Percentiles rank a stretch among this genome's conserved stretches.
Evolutionary conservation across 2,113 vertebrate genomes (phyloP).

Genomic region (Cyprinodon variegatus): DNA sequence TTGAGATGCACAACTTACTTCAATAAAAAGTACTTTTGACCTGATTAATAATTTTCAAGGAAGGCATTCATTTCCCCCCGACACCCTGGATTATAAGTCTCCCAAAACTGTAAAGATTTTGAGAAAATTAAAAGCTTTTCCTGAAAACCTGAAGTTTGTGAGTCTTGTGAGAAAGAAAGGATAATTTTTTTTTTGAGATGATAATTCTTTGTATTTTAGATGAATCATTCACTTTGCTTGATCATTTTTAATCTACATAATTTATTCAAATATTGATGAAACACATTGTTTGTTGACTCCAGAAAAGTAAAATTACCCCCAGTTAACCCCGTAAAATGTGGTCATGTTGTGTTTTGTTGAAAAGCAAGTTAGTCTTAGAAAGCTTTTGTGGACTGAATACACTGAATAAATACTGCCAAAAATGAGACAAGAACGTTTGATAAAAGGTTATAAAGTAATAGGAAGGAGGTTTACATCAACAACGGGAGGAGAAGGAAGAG

Average conservation of each 20-base stretch:
- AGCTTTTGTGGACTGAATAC: not conserved
- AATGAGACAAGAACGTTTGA: slow-evolving; percentile 17
- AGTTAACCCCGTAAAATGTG: not conserved
- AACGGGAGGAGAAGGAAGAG: slow-evolving; percentile 9
- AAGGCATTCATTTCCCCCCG: too few relatives aligned
- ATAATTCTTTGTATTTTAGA: not conserved
- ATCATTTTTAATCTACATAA: not conserved
- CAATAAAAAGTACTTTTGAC: too few relatives aligned
- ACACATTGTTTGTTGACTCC: not conserved
- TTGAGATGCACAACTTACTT: too few relatives aligned
- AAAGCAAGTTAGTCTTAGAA: not conserved
- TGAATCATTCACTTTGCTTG: not conserved
- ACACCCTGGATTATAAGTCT: too few relatives aligned
- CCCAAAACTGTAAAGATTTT: too few relatives aligned
- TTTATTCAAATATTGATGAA: not conserved
- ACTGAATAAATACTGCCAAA: slow-evolving; percentile 21
- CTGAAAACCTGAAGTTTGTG: not conserved
- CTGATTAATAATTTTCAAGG: too few relatives aligned
- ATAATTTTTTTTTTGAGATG: not conserved
- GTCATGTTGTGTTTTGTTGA: not conserved
- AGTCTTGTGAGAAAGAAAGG: too few relatives aligned
- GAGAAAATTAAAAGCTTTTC: too few relatives aligned
- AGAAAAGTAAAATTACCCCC: too few relatives aligned
- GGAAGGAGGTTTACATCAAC: not conserved
- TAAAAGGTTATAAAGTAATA: slow-evolving; percentile 22